phyloP scores from a whole-genome alignment of 2,797 vertebrate species.

The Neosilurus hyrtlii region DNA sequence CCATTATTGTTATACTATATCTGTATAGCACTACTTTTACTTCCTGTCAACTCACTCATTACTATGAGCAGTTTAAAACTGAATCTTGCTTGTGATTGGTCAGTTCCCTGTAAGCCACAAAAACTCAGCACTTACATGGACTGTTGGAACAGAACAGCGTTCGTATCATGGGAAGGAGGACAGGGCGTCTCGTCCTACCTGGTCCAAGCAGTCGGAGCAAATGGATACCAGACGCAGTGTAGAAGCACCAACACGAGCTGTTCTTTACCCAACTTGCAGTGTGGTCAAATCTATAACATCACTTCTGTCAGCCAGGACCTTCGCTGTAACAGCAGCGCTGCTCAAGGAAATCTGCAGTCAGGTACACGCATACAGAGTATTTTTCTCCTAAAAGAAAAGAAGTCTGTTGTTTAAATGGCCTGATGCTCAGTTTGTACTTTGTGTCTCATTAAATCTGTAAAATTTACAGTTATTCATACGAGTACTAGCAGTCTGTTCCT shows the following conservation, averaged over 20 bases:
- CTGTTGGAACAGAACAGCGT: conserved; percentile 64
- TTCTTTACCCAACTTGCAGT: conserved; percentile 65
- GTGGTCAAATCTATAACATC: conserved; percentile 74
- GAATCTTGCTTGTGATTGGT: conserved; percentile 15
- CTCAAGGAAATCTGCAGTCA: conserved; percentile 64
- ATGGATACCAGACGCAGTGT: conserved; percentile 66
- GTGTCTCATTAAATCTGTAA: neutral
- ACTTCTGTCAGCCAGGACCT: conserved; percentile 68
- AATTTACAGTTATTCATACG: neutral
- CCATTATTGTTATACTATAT: neutral
- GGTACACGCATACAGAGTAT: conserved; percentile 55
- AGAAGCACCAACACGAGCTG: conserved; percentile 59
- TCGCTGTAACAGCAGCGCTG: conserved; percentile 64
- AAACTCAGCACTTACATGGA: conserved; percentile 57
- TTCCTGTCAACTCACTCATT: neutral
- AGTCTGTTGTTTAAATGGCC: no score
- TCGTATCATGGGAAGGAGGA: conserved; percentile 70
- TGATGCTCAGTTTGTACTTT: neutral
- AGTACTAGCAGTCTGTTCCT: neutral
- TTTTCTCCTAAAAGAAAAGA: no score
- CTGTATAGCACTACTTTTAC: neutral
- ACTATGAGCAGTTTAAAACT: neutral
- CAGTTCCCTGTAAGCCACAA: conserved; percentile 70
- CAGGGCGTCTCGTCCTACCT: conserved; percentile 59
- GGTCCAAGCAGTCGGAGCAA: conserved; percentile 62